Conservation (phyloP, 2,888 invertebrate species). For the Cerceris rybyensis region DNA sequence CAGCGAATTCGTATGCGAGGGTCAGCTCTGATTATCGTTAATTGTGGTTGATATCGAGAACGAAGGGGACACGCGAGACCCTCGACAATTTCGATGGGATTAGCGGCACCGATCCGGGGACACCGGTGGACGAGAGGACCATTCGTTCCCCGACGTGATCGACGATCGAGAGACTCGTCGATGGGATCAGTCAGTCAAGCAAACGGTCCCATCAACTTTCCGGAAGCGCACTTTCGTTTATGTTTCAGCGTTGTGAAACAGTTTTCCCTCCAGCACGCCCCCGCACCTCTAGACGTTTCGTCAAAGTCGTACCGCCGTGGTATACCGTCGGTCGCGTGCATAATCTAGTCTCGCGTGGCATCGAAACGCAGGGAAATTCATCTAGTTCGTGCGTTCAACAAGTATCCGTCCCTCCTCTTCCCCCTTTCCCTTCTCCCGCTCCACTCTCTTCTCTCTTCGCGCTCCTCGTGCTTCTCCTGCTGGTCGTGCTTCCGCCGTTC, state of each 20-base stretch:
- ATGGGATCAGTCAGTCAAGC: too few relatives aligned
- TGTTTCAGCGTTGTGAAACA: neutral
- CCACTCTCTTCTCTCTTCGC: constrained; percentile 35
- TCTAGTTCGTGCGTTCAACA: constrained; percentile 68
- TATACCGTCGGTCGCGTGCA: constrained; percentile 14
- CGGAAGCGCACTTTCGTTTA: neutral
- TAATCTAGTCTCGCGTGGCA: constrained; percentile 52
- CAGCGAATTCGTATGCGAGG: constrained; percentile 45
- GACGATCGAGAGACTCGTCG: too few relatives aligned
- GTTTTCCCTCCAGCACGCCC: too few relatives aligned
- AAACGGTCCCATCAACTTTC: too few relatives aligned
- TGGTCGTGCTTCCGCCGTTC: too few relatives aligned
- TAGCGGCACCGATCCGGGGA: constrained; percentile 57
- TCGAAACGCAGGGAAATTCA: constrained; percentile 60
- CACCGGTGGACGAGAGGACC: neutral
- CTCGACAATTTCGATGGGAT: constrained; percentile 67
- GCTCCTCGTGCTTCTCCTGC: constrained; percentile 18
- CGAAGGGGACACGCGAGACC: constrained; percentile 42
- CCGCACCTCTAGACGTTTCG: too few relatives aligned
- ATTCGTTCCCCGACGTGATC: constrained; percentile 9
- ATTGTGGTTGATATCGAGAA: constrained; percentile 61
- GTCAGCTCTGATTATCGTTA: constrained; percentile 64
- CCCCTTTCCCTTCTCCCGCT: neutral
- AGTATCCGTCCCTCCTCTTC: constrained; percentile 56
- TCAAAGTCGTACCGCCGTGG: neutral